A percentile compares a stretch with the other conserved stretches of the same genome.
phyloP scores from a whole-genome alignment of 92 coral and sea anemone genomes.

The Montipora capitata region DNA sequence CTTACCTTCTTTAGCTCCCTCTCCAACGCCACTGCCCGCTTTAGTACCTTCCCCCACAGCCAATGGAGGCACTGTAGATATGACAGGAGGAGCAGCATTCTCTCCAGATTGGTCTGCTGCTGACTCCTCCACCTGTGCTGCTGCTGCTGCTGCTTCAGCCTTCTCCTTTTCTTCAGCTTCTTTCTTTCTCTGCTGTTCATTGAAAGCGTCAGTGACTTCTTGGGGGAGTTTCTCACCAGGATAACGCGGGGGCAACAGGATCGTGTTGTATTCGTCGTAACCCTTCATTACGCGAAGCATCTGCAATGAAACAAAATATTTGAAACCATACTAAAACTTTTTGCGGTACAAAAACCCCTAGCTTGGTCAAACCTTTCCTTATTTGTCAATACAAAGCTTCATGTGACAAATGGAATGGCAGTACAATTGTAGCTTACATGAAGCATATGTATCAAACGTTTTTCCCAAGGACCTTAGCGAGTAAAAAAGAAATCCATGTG shows the following conservation, averaged over 20 bases:
- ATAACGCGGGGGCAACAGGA: slow-evolving; percentile 93
- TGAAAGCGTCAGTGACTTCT: slow-evolving; percentile 85
- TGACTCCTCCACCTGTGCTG: slow-evolving; percentile 77
- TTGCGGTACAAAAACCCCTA: too few species aligned
- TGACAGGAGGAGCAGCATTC: slow-evolving; percentile 37
- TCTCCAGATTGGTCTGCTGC: slow-evolving; percentile 57
- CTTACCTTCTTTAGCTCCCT: slow-evolving; percentile 63
- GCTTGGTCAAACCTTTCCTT: too few species aligned
- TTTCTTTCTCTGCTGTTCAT: slow-evolving; percentile 89
- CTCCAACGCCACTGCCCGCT: slow-evolving; percentile 73
- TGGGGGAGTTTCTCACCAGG: slow-evolving; percentile 94
- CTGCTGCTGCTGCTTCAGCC: slow-evolving; percentile 84
- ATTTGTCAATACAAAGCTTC: too few species aligned
- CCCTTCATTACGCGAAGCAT: slow-evolving; percentile 97
- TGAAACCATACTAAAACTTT: too few species aligned
- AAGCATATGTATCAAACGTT: too few species aligned
- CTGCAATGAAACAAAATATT: slow-evolving; percentile 36
- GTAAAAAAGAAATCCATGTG: too few species aligned
- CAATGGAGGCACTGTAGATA: slow-evolving; percentile 74
- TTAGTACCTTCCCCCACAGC: slow-evolving; percentile 50
- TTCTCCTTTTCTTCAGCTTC: slow-evolving; percentile 93
- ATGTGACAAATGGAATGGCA: too few species aligned
- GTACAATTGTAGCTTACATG: too few species aligned
- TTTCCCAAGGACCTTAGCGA: too few species aligned
- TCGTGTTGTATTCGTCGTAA: slow-evolving; percentile 98